Percentiles rank a stretch among this genome's conserved stretches.
Evolutionary conservation across 2,797 vertebrate genomes (phyloP).

Genomic region (Synaphobranchus kaupii): DNA sequence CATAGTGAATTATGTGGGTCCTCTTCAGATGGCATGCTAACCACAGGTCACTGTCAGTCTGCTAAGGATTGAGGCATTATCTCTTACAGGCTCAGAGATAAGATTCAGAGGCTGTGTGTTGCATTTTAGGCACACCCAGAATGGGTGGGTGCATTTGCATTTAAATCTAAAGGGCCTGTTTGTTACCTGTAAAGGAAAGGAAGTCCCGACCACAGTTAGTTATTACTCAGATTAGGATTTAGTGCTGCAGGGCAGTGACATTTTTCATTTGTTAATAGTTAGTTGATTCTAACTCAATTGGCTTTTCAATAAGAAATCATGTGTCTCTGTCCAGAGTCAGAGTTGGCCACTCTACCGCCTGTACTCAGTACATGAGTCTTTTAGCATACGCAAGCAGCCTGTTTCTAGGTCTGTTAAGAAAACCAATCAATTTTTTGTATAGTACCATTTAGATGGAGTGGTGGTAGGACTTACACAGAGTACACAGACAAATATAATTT

Average conservation of each 20-base stretch:
- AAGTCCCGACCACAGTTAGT: background rate
- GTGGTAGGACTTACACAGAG: too few species aligned
- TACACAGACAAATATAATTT: background rate
- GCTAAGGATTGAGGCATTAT: background rate
- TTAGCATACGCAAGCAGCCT: background rate
- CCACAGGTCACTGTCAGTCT: background rate
- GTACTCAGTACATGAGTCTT: background rate
- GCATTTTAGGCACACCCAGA: constrained; percentile 9
- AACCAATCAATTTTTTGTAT: background rate
- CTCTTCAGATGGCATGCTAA: background rate
- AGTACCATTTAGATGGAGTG: too few species aligned
- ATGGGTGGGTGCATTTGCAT: background rate
- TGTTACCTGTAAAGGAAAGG: background rate
- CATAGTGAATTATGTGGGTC: too few species aligned
- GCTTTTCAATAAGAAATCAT: background rate
- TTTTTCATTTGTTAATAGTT: background rate
- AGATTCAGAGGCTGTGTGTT: background rate
- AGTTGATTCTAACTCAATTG: background rate
- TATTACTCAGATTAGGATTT: background rate
- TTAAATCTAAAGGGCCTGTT: background rate
- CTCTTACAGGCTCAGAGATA: background rate
- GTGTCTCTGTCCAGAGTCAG: background rate
- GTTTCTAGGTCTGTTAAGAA: background rate
- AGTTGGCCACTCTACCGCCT: background rate
- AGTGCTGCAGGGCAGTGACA: background rate